Percentiles rank a stretch among this genome's conserved stretches.
Evolutionary conservation across 2,797 vertebrate genomes (phyloP).

Genomic region (Channallabes apus): DNA sequence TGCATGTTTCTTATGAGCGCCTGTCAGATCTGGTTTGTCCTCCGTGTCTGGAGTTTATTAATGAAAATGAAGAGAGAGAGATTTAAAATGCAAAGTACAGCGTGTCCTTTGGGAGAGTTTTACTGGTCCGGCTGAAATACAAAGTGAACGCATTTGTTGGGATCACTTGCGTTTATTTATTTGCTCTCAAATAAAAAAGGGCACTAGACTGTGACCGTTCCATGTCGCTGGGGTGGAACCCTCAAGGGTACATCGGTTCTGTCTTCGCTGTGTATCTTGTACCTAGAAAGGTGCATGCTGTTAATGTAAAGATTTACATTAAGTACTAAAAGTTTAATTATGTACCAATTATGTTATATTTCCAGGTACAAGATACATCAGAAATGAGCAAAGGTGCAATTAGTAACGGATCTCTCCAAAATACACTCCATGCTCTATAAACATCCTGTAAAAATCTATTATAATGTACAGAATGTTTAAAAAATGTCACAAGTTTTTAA

Average conservation of each 20-base stretch:
- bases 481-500: not conserved
- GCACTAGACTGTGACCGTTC: not conserved
- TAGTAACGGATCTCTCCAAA: not conserved
- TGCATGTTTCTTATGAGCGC: slow-evolving; percentile 78
- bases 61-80: not conserved
- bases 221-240: not conserved
- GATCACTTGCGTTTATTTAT: not conserved
- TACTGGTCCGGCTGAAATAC: not conserved
- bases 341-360: not conserved
- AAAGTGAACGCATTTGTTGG: not conserved
- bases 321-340: no score
- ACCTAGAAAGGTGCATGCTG: not conserved
- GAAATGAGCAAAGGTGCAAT: no score
- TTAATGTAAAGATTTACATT: not conserved
- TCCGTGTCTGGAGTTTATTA: slow-evolving; percentile 32
- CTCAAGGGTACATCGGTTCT: not conserved
- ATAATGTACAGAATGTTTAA: not conserved
- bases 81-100: slow-evolving; percentile 45
- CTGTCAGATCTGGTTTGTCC: slow-evolving; percentile 48
- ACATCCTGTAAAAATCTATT: not conserved
- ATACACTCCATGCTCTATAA: not conserved
- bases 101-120: slow-evolving; percentile 25
- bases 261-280: not conserved
- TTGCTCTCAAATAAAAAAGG: not conserved
- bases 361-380: not conserved